A percentile compares a stretch with the other conserved stretches of the same genome.
These are phyloP conservation scores for Chlamydotis undulata DNA, from an alignment of 2,113 vertebrate species.

Conservation along the genomic window DNA sequence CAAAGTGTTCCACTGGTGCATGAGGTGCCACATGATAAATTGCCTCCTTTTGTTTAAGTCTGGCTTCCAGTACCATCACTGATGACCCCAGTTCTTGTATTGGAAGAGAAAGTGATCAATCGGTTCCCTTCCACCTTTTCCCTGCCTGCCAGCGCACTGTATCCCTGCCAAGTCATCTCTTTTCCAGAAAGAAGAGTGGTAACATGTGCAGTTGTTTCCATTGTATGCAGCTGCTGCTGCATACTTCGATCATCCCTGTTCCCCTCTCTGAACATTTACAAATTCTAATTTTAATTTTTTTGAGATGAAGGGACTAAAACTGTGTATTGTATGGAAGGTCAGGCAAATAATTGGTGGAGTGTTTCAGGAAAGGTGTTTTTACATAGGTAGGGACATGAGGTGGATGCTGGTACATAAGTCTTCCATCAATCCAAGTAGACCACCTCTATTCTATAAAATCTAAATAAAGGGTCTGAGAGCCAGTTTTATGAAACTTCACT, in stretches of 20 bases:
- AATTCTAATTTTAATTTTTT: neutral
- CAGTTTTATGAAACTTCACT: neutral
- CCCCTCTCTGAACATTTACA: neutral
- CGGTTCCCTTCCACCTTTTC: neutral
- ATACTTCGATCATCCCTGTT: neutral
- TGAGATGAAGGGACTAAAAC: neutral
- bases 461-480: neutral
- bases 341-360: neutral
- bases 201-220: neutral
- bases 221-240: neutral
- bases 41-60: neutral
- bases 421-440: neutral
- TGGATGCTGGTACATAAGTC: neutral
- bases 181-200: neutral
- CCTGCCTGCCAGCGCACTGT: neutral
- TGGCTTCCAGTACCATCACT: neutral
- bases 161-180: neutral
- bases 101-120: neutral
- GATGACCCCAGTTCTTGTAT: neutral
- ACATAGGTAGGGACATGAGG: neutral
- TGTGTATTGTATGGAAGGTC: neutral
- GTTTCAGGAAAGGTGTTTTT: neutral
- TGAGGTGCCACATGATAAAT: neutral
- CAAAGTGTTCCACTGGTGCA: fast-evolving
- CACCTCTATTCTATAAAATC: neutral